Evolutionary conservation across 2,797 vertebrate species (phyloP).

Genomic region (Ispidina picta): DNA sequence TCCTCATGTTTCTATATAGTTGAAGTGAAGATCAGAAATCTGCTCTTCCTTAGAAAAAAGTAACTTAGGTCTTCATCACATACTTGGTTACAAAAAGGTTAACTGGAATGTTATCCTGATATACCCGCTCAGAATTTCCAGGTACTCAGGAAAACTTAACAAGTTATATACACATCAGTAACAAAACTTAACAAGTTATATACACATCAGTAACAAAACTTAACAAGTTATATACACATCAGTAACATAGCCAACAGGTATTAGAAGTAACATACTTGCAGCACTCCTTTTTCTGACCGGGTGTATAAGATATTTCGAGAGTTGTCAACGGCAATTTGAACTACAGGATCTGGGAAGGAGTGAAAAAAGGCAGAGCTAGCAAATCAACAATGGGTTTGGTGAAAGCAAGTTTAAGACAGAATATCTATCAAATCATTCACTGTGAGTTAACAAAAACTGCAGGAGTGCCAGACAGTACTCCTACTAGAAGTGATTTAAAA

Average conservation of each 20-base stretch:
- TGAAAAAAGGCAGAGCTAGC: not conserved
- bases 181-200: not conserved
- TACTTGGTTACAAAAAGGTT: not conserved
- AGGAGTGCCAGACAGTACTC: not conserved
- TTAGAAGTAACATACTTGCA: constrained; percentile 83
- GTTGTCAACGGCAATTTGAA: constrained; percentile 95
- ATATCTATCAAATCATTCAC: not conserved
- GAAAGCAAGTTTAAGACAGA: not conserved
- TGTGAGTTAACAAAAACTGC: not conserved
- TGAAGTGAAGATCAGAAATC: not conserved
- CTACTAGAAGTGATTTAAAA: not conserved
- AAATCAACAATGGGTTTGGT: not conserved
- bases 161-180: not conserved
- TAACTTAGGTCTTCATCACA: not conserved
- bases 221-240: not conserved
- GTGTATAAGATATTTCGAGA: constrained; percentile 92
- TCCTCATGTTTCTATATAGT: not conserved
- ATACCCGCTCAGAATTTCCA: not conserved
- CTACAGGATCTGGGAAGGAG: constrained; percentile 85
- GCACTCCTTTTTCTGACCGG: constrained; percentile 93
- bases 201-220: not conserved
- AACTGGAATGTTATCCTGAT: not conserved
- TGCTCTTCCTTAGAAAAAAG: not conserved
- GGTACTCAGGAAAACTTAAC: not conserved
- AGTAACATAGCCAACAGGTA: not conserved